These are phyloP conservation scores for Crambe crambe DNA, from an alignment of 37 sponge, comb jelly and placozoan species.

Conservation along the genomic window DNA sequence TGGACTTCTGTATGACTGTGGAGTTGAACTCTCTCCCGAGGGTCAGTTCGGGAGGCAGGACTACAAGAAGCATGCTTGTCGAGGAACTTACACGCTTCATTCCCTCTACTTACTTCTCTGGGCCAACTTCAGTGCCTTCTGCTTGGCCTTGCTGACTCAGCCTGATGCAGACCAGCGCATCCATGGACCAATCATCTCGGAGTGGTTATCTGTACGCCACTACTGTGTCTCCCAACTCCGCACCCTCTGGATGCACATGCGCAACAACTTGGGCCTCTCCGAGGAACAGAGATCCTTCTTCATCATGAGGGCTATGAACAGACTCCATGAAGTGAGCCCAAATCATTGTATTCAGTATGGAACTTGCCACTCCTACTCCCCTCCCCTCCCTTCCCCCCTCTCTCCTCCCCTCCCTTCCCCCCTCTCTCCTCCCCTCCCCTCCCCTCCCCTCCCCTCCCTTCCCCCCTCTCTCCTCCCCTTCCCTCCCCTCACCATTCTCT, in stretches of 20 bases:
- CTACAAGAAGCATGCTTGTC: constrained; percentile 65
- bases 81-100: constrained; percentile 81
- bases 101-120: constrained; percentile 83
- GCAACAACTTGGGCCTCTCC: constrained; percentile 59
- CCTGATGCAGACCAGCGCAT: constrained; percentile 49
- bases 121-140: constrained; percentile 83
- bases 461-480: no score
- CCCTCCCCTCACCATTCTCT: no score
- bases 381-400: no score
- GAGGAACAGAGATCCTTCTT: constrained; percentile 86
- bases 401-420: no score
- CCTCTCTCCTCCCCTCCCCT: no score
- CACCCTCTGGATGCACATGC: constrained; percentile 81
- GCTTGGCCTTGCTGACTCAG: constrained; percentile 74
- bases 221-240: constrained; percentile 87
- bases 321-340: constrained; percentile 42
- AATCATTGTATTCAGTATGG: no score
- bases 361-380: no score
- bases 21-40: constrained; percentile 79
- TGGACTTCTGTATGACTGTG: constrained; percentile 73
- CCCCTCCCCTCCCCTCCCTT: no score
- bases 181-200: constrained; percentile 74
- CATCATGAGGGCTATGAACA: constrained; percentile 39
- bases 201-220: constrained; percentile 78
- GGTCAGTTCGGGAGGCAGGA: constrained; percentile 81